Percentiles rank a stretch among this genome's conserved stretches.
phyloP scores from a whole-genome alignment of 2,113 vertebrate species.

The Furnarius figulus region DNA sequence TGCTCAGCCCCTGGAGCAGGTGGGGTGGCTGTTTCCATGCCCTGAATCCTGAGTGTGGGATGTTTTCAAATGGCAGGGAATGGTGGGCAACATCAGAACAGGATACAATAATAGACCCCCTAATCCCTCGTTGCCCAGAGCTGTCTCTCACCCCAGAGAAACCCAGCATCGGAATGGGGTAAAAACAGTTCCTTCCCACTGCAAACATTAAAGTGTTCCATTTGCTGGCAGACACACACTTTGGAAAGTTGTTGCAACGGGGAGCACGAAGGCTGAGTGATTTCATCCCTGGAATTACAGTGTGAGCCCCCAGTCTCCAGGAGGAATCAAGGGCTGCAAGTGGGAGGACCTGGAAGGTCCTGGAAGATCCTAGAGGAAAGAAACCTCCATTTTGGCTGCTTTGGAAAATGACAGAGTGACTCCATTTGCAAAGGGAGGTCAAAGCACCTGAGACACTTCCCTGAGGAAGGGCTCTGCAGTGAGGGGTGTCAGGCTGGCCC shows the following conservation, averaged over 20 bases:
- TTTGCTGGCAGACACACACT: background rate
- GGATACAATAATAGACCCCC: conserved; percentile 39
- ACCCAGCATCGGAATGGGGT: background rate
- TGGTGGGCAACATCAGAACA: background rate
- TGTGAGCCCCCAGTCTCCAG: background rate
- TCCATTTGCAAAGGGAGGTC: background rate
- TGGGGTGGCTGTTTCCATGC: background rate
- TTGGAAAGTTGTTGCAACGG: background rate
- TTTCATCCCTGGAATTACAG: background rate
- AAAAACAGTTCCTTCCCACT: background rate
- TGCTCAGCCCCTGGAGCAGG: background rate
- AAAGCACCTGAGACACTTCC: background rate
- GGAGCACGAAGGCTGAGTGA: background rate
- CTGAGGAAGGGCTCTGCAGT: background rate
- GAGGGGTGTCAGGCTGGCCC: background rate
- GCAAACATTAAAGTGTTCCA: background rate
- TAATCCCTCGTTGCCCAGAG: conserved; percentile 23
- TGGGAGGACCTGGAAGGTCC: background rate
- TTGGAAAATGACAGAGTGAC: fast-evolving
- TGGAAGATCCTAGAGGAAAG: background rate
- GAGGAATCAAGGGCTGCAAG: background rate
- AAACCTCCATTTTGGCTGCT: background rate
- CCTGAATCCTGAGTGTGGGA: background rate
- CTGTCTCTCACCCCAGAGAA: background rate
- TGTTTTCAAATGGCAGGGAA: background rate